phyloP scores from a whole-genome alignment of 2,113 vertebrate genomes.

The Delphinapterus leucas region DNA sequence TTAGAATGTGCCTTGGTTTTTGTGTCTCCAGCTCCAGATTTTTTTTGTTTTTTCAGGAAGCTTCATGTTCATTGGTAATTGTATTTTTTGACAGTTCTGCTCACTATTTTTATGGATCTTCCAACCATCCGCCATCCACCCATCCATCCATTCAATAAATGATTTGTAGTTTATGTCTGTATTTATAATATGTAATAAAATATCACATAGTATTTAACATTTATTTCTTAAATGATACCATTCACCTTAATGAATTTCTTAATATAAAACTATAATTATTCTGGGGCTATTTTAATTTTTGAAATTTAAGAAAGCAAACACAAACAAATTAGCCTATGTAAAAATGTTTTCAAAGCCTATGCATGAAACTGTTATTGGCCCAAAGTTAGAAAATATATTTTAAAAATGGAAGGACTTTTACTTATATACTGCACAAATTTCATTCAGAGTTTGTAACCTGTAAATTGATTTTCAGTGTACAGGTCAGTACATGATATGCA shows the following conservation, averaged over 20 bases:
- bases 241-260: background rate
- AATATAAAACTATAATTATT: background rate
- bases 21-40: background rate
- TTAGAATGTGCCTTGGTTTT: background rate
- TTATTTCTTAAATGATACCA: background rate
- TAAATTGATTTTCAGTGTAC: background rate
- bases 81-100: background rate
- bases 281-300: background rate
- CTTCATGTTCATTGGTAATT: background rate
- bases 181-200: background rate
- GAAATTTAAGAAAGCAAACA: background rate
- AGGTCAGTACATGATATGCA: background rate
- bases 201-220: background rate
- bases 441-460: background rate
- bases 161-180: background rate
- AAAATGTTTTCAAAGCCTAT: background rate
- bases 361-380: background rate
- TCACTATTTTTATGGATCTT: background rate
- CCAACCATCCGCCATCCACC: background rate
- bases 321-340: background rate
- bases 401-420: background rate
- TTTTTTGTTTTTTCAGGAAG: background rate
- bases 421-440: background rate
- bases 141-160: background rate
- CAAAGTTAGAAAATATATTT: background rate